Base-by-base conservation (phyloP, 2,113 vertebrate genomes). In the Bubo scandiacus region DNA sequence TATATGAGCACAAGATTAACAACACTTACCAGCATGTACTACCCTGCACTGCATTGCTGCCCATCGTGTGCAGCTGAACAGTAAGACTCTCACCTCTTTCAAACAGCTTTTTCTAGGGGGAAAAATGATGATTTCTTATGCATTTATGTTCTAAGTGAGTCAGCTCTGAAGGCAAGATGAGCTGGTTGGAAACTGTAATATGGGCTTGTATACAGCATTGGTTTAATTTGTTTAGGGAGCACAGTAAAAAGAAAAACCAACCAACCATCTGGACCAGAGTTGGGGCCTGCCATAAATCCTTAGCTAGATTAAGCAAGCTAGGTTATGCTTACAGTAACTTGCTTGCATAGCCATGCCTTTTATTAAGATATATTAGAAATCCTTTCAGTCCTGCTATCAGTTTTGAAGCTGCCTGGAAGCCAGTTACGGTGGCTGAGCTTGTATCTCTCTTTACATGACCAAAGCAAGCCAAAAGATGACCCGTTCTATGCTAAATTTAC, bases 201-300 rank as follows among this genome's bases (percentile, higher is more conserved):
- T 6, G 32, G 36, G 15, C 72, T 88, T 58, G 29, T 55, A 51
- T 74, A 17, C 0, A 5, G 40, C 43, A 47, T 30, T 0, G 0
- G 7, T 95, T 89, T 51, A 34, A 52, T 63, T 72, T 85, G 43
- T 68, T 90, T 42, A 43, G 42, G 36, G 59, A 61, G 30, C n/a
- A 57, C 12, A 54, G 61, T 42, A 12, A 5, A 36, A 80, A 38
- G 81, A 73, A 30, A 25, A 34, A 17, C 7, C 38, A 38, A 17
- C 11, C 23, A 62, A 38, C 17, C 22, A 26, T 13, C 15, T 5
- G 23, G 81, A 72, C 26, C 32, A 79, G n/a, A 63, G 26, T 4
- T 71, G 32, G 27, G 32, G 22, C 17, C 40, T 51, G 57, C 21
- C 78, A 54, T 30, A 59, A 93, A 55, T 55, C n/a, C 43, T 85